Evolutionary conservation across 2,888 invertebrate genomes (phyloP).

Genomic region (Pseudoips prasinana): DNA sequence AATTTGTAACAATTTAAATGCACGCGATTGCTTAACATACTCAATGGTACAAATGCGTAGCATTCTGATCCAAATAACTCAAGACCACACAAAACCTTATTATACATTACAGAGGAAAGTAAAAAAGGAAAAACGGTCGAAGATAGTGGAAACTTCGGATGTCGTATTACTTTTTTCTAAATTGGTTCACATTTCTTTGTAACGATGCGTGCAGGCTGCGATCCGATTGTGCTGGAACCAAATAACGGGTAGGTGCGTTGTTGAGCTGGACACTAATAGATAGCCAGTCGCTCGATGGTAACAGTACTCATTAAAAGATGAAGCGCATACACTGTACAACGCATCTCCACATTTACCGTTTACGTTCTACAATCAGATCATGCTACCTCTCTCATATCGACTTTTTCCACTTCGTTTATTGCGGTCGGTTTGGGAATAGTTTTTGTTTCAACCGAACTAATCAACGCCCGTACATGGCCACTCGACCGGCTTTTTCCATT

Average conservation of each 20-base stretch:
- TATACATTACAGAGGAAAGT: conserved; percentile 38
- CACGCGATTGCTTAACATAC: conserved; percentile 18
- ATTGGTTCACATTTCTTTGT: conserved; percentile 69
- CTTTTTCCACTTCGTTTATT: conserved; percentile 78
- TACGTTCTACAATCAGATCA: conserved; percentile 72
- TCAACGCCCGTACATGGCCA: conserved; percentile 69
- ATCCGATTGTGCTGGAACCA: conserved; percentile 59
- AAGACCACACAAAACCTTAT: conserved; percentile 35
- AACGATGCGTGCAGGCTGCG: conserved; percentile 59
- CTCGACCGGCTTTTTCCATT: conserved; percentile 51
- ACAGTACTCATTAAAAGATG: conserved; percentile 70
- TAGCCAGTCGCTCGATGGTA: conserved; percentile 7
- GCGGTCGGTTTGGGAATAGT: conserved; percentile 73
- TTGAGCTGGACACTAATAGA: conserved; percentile 17
- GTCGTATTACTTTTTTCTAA: conserved; percentile 64
- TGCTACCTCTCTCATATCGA: conserved; percentile 66
- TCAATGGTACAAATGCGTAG: conserved; percentile 22
- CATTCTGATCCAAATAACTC: conserved; percentile 39
- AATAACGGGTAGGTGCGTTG: conserved; percentile 69
- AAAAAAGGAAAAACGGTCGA: conserved; percentile 38
- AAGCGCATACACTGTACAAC: conserved; percentile 68
- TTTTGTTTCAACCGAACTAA: conserved; percentile 75
- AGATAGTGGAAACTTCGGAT: conserved; percentile 65
- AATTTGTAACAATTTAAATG: conserved; percentile 15
- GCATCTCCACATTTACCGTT: conserved; percentile 72